These are phyloP conservation scores for Anas capensis DNA, from an alignment of 2,797 vertebrate genomes.

Conservation along the genomic window DNA sequence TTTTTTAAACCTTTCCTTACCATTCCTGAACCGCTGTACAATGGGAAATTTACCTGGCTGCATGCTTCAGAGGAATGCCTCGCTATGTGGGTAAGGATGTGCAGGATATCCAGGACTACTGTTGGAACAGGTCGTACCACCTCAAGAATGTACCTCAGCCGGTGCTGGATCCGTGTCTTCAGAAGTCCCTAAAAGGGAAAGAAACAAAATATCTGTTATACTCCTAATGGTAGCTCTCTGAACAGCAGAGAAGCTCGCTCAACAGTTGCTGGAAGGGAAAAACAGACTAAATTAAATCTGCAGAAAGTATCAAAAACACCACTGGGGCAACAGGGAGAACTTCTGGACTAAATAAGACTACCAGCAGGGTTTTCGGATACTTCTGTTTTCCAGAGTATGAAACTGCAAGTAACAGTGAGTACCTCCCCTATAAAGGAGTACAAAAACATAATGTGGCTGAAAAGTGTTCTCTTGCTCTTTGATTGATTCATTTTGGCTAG, in stretches of 20 bases:
- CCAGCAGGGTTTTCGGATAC: background rate
- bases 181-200: slow-evolving; percentile 87
- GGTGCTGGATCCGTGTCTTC: slow-evolving; percentile 91
- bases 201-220: background rate
- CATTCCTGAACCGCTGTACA: background rate
- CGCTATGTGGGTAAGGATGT: slow-evolving; percentile 88
- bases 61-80: slow-evolving; percentile 90
- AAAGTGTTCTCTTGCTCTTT: background rate
- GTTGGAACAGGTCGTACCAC: slow-evolving; percentile 87
- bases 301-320: background rate
- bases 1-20: slow-evolving; percentile 3
- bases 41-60: slow-evolving; percentile 79
- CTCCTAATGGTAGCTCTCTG: background rate
- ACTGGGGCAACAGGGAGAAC: background rate
- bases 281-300: background rate
- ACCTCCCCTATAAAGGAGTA: background rate
- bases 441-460: background rate
- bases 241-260: background rate
- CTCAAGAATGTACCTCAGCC: slow-evolving; percentile 93
- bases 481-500: background rate
- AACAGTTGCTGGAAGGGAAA: background rate
- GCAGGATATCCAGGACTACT: slow-evolving; percentile 89
- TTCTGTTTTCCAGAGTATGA: background rate
- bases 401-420: background rate
- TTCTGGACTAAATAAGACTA: background rate